Conservation (phyloP, 2,888 invertebrate species). For the Eupithecia abbreviata region DNA sequence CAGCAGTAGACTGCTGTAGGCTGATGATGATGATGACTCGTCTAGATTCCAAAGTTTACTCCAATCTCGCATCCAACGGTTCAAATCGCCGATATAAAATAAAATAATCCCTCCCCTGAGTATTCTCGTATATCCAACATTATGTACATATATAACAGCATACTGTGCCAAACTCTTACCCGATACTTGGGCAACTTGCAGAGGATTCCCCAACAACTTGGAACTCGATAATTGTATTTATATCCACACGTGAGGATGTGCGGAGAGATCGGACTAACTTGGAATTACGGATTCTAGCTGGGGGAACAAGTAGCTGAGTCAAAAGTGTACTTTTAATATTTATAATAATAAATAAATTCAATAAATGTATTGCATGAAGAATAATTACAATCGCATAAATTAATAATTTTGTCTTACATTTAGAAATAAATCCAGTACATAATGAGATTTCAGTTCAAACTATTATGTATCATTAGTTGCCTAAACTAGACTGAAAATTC, state of each 20-base stretch:
- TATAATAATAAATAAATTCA: no score
- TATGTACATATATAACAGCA: neutral
- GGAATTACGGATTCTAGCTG: slow-evolving; percentile 19
- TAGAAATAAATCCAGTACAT: no score
- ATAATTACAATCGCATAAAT: no score
- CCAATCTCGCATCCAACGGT: neutral
- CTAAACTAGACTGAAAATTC: no score
- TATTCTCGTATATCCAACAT: neutral
- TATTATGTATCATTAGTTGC: no score
- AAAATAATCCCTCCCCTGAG: neutral
- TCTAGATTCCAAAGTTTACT: neutral
- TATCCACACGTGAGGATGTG: slow-evolving; percentile 26
- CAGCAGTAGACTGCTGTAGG: no score
- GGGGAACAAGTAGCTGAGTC: neutral
- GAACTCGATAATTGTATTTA: slow-evolving; percentile 38
- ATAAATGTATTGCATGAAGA: no score
- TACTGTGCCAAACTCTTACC: slow-evolving; percentile 15
- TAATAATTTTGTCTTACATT: no score
- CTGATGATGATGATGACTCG: no score
- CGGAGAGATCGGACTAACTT: slow-evolving; percentile 28
- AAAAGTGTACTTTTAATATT: neutral
- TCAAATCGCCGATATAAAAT: neutral
- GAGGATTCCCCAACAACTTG: slow-evolving; percentile 26
- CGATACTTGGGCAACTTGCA: slow-evolving; percentile 24
- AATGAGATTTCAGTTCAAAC: no score